These are phyloP conservation scores for Pangasianodon gigas DNA, from an alignment of 2,113 vertebrate genomes.

Conservation along the genomic window DNA sequence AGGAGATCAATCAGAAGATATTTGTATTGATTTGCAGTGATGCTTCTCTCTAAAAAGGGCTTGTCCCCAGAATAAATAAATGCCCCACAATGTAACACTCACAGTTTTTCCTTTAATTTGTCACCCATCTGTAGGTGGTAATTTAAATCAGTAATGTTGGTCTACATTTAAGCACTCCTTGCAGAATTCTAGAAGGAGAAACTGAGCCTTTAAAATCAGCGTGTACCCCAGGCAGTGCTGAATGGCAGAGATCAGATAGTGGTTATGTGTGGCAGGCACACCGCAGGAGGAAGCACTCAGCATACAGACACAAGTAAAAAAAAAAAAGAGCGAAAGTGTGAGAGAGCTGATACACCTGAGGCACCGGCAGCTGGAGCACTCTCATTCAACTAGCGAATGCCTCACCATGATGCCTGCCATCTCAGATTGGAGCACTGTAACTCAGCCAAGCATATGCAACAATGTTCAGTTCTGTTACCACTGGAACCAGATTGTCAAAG, in stretches of 20 bases:
- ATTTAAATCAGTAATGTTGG: background rate
- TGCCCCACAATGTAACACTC: background rate
- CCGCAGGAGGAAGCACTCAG: constrained; percentile 36
- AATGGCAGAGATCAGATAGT: constrained; percentile 27
- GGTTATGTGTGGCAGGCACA: constrained; percentile 38
- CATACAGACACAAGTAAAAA: background rate
- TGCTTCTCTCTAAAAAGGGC: background rate
- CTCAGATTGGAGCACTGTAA: background rate
- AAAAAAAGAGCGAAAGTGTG: background rate
- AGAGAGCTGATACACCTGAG: constrained; percentile 15
- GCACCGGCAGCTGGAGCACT: constrained; percentile 36
- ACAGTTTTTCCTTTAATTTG: background rate
- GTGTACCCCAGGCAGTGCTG: constrained; percentile 8
- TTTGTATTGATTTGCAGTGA: background rate
- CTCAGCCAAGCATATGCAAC: constrained; percentile 6
- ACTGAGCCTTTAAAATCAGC: constrained; percentile 6
- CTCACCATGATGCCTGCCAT: background rate
- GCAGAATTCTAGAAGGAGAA: constrained; percentile 21
- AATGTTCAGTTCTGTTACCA: constrained; percentile 25
- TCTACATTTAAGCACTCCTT: background rate
- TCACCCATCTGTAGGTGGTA: background rate
- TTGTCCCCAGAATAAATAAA: background rate
- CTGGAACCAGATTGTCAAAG: constrained; percentile 13
- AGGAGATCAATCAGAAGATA: background rate
- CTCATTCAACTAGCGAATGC: background rate